phyloP scores from a whole-genome alignment of 2,888 invertebrate species.

The Meloe dianella region DNA sequence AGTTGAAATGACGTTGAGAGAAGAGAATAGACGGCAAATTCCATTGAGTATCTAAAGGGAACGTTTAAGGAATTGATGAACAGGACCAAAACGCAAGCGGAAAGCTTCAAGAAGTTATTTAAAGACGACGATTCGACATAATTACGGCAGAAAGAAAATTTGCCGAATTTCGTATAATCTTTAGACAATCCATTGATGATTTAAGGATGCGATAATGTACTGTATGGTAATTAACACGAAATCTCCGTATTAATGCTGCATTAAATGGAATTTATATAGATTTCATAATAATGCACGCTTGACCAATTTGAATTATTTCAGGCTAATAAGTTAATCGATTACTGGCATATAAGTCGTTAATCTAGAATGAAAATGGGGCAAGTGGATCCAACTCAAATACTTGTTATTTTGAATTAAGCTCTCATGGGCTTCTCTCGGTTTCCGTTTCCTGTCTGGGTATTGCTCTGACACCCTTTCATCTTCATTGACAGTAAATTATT shows the following conservation, averaged over 20 bases:
- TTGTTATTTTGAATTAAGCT: slow-evolving; percentile 39
- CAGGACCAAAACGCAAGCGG: too few relatives aligned
- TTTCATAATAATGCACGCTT: slow-evolving; percentile 24
- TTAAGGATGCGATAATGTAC: slow-evolving; percentile 20
- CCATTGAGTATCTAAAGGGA: too few relatives aligned
- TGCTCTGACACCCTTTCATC: slow-evolving; percentile 41
- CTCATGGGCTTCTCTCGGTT: slow-evolving; percentile 37
- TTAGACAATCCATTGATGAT: too few relatives aligned
- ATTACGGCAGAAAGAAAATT: too few relatives aligned
- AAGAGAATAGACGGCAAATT: too few relatives aligned
- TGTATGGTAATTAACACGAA: slow-evolving; percentile 22
- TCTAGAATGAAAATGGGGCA: slow-evolving; percentile 11
- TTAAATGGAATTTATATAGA: slow-evolving; percentile 17
- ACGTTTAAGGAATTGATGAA: too few relatives aligned
- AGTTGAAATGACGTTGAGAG: too few relatives aligned
- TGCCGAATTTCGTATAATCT: too few relatives aligned
- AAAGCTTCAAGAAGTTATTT: too few relatives aligned
- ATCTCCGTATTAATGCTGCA: slow-evolving; percentile 15
- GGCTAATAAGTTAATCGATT: slow-evolving; percentile 44
- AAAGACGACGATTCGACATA: too few relatives aligned
- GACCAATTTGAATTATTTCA: slow-evolving; percentile 37
- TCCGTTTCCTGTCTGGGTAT: slow-evolving; percentile 36
- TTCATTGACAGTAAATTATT: slow-evolving; percentile 39
- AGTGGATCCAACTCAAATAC: slow-evolving; percentile 33
- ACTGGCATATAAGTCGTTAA: slow-evolving; percentile 35